These are phyloP conservation scores for Chrysotoxum bicinctum DNA, from an alignment of 2,888 invertebrate species.

Conservation along the genomic window DNA sequence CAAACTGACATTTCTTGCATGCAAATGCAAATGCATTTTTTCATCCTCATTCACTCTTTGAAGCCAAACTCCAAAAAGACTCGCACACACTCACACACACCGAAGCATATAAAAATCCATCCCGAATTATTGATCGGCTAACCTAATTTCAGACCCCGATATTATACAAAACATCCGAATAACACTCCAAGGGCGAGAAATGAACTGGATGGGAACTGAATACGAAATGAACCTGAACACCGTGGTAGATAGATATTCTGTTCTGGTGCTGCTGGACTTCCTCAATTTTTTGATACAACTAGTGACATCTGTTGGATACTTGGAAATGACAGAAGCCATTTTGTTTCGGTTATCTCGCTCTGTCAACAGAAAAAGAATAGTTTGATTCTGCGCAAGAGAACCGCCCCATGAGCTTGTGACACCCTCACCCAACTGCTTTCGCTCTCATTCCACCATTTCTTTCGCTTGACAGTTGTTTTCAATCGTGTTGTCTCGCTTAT, in stretches of 20 bases:
- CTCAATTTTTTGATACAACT: conserved; percentile 45
- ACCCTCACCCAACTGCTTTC: conserved; percentile 53
- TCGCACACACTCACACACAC: conserved; percentile 13
- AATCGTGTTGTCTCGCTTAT: conserved; percentile 54
- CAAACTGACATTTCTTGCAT: conserved; percentile 70
- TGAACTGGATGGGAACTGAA: conserved; percentile 72
- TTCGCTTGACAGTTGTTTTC: neutral
- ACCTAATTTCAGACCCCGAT: conserved; percentile 69
- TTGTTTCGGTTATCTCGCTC: conserved; percentile 79
- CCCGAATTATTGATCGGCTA: conserved; percentile 72
- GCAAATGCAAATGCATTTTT: conserved; percentile 69
- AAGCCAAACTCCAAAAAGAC: neutral
- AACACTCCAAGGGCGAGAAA: conserved; percentile 71
- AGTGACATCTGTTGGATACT: conserved; percentile 79
- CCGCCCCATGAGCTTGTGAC: conserved; percentile 64
- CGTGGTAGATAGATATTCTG: neutral
- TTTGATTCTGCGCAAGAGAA: conserved; percentile 67
- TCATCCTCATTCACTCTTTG: neutral
- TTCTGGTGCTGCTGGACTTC: neutral
- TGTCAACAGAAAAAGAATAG: conserved; percentile 21
- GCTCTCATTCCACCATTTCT: conserved; percentile 37
- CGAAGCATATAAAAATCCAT: conserved; percentile 37
- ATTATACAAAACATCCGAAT: conserved; percentile 43
- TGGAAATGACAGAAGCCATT: conserved; percentile 81
- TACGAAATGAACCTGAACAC: conserved; percentile 56